Base-by-base conservation (phyloP, 2,113 vertebrate genomes). In the Lampris incognitus region DNA sequence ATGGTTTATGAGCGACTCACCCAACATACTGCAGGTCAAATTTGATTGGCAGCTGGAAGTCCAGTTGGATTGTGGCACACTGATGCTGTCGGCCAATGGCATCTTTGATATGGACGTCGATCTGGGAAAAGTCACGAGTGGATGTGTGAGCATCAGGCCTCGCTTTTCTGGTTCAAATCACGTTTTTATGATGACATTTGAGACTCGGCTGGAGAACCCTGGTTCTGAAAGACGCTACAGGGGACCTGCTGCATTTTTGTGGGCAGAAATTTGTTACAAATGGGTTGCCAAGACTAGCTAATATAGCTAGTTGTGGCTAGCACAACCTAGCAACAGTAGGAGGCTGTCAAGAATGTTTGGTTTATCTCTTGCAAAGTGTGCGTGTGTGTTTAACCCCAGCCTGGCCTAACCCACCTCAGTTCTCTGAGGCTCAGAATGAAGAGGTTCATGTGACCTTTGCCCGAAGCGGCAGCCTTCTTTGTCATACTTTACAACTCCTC, bases 31-130 rank as follows among this genome's bases (percentile, higher is more conserved):
- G 94, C 51, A 98, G 94, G 81, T 90, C 67, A 5, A 99, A 99
- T 74, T 96, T 89, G 83, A 96, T 90, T 0, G 97, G 97, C 76
- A 99, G 93, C 80, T 99, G 97, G 89, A 98, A 98, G 82, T 97
- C 97, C 71, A 99, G 92, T 88, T 99, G 97, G 85, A 99, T 95
- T 0, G 97, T 98, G 72, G 95, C 97, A 3, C 97, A 98, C 74
- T 98, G 97, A 40, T 97, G 97, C 41, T 95, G 93, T 58, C 96
- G 91, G 0, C 96, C 96, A 82, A 97, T 85, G 0, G 96, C 97
- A 0, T 98, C 97, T 38, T 72, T 91, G 83, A 99, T 95, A 83
- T 83, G 94, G 76, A 97, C 94, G 40, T 98, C 97, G 0, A 98
- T 96, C 97, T 97, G 24, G 41, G 9, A 79, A 39, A 54, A 84